Base-by-base conservation (phyloP, 2,888 invertebrate genomes). In the Cheilosia vulpina region DNA sequence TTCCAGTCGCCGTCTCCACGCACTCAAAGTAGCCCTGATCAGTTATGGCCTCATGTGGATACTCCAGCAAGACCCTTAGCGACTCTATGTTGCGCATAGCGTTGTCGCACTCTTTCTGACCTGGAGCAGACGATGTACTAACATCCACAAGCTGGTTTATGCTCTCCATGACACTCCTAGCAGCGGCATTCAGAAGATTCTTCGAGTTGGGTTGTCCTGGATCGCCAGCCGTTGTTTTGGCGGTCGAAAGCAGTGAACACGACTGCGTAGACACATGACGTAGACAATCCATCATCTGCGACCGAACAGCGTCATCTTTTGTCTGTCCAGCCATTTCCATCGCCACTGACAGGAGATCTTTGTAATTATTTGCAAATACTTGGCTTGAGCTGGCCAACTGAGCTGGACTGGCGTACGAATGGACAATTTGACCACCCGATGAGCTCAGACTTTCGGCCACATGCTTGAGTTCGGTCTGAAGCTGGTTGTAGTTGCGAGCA, bases 71-170 rank as follows among this genome's bases (percentile, higher is more conserved):
- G 1, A 96, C 96, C 21, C 96, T 94, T 92, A 97, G 95, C 75
- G 97, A 96, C 92, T 97, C 96, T 79, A 99, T 98, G 91, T 97
- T 97, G 87, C 98, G 94, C 69, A 99, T 96, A 0, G 99, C 98
- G 88, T 97, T 98, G 90, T 98, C 98, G 92, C 99, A 99, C 90
- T 99, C 99, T 91, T 97, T 97, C 93, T 98, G 98, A 0, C 99
- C 98, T 0, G 99, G 98, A 0, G 98, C 97, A 0, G 97, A 97
- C 43, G 96, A 96, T 1, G 97, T 97, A 83, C 91, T 92, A 58
- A 91, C 90, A 90, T 93, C 93, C 3, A 98, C 96, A 84, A 99
- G 93, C 88, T 96, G 94, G 91, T 98, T 99, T 88, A 99, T 97
- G 91, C 96, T 97, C 88, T 98, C 98, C 0, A 97, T 98, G 57